Evolutionary conservation across 2,888 invertebrate species (phyloP).

Genomic region (Loripinus fragilis): DNA sequence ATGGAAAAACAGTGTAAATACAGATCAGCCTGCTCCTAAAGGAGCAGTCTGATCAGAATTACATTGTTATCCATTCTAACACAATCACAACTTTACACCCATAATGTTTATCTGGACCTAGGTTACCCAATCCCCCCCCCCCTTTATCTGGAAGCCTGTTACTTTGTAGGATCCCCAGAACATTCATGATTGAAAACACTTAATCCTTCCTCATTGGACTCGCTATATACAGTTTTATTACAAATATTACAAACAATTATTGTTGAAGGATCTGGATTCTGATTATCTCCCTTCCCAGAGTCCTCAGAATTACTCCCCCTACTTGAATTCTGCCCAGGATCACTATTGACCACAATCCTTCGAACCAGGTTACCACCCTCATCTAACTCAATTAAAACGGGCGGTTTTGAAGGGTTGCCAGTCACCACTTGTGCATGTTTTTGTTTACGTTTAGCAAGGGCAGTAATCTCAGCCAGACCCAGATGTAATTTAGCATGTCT

Average conservation of each 20-base stretch:
- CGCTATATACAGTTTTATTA: neutral
- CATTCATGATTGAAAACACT: neutral
- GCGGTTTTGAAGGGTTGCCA: slow-evolving; percentile 22
- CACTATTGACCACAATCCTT: neutral
- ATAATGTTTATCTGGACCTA: no score
- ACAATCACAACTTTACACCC: no score
- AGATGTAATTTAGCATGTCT: slow-evolving; percentile 25
- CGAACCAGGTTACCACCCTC: neutral
- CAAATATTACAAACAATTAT: slow-evolving; percentile 4
- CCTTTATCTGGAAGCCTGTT: no score
- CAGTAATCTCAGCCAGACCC: neutral
- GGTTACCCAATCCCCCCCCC: no score
- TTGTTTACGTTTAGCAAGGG: neutral
- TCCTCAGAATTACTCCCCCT: neutral
- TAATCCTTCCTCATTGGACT: neutral
- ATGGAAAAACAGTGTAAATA: no score
- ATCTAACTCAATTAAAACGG: neutral
- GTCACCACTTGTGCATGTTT: slow-evolving; percentile 22
- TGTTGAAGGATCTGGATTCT: neutral
- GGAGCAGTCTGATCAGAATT: no score
- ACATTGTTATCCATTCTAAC: no score
- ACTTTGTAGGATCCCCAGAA: neutral
- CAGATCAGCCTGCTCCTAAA: no score
- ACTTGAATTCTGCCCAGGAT: neutral
- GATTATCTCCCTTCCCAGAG: neutral